A percentile compares a stretch with the other conserved stretches of the same genome.
Evolutionary conservation across 2,888 invertebrate species (phyloP).

Genomic region (Plebejus argus): DNA sequence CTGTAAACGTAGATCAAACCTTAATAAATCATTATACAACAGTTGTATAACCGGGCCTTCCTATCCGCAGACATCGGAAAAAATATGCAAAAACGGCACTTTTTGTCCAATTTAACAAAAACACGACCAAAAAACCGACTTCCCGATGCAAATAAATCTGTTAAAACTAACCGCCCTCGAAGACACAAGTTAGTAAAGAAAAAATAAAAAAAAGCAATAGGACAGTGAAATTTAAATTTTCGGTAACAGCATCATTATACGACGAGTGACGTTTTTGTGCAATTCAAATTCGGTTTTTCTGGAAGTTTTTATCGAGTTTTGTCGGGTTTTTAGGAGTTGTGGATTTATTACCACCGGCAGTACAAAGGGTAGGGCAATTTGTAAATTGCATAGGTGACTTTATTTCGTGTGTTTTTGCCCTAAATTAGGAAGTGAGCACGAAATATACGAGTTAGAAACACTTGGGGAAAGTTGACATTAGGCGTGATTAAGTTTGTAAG

Average conservation of each 20-base stretch:
- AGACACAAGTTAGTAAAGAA: constrained; percentile 42
- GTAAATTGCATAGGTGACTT: constrained; percentile 34
- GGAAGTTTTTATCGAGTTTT: constrained; percentile 52
- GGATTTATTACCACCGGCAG: constrained; percentile 67
- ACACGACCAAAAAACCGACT: constrained; percentile 62
- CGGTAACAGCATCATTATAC: constrained; percentile 54
- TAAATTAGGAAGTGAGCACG: not conserved
- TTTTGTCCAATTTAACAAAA: constrained; percentile 69
- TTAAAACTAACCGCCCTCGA: constrained; percentile 66
- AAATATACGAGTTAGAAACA: not conserved
- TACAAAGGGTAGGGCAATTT: constrained; percentile 50
- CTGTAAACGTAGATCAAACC: too few species aligned
- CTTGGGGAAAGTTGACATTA: not conserved
- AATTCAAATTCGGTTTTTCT: constrained; percentile 63
- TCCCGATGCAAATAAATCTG: constrained; percentile 71
- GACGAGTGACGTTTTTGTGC: constrained; percentile 65
- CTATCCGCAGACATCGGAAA: constrained; percentile 50
- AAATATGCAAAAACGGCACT: constrained; percentile 47
- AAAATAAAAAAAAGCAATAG: constrained; percentile 30
- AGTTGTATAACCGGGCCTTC: constrained; percentile 44
- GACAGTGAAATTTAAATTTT: constrained; percentile 66
- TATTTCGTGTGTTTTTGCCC: not conserved
- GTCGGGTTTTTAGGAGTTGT: constrained; percentile 65
- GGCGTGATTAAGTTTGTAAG: too few species aligned
- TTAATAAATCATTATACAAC: not conserved